Conservation (phyloP, 2,888 invertebrate species). For the Ophion ellenae region DNA sequence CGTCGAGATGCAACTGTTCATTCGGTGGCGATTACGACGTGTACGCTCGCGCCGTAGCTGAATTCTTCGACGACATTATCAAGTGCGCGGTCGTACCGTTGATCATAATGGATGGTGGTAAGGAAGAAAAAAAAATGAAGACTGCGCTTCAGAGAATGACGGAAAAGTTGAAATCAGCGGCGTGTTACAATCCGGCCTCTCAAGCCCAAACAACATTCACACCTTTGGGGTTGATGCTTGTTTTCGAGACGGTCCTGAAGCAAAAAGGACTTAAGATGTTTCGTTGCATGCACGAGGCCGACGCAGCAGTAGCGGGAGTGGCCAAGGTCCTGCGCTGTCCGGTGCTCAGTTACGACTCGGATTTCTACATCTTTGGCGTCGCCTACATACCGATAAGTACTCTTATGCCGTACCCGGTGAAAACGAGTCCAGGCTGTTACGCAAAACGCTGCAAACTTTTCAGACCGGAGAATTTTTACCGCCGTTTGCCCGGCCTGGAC, state of each 20-base stretch:
- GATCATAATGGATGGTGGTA: constrained; percentile 93
- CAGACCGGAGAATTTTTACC: constrained; percentile 88
- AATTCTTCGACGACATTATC: constrained; percentile 89
- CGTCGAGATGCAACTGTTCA: constrained; percentile 87
- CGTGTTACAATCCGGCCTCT: constrained; percentile 84
- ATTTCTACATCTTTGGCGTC: constrained; percentile 95
- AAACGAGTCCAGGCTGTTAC: constrained; percentile 73
- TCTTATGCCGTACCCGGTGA: constrained; percentile 84
- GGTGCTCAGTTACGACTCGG: constrained; percentile 96
- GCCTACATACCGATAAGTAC: constrained; percentile 91
- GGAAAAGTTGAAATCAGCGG: constrained; percentile 85
- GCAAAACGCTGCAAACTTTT: constrained; percentile 90
- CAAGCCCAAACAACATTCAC: constrained; percentile 87
- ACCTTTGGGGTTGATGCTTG: constrained; percentile 90
- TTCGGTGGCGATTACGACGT: constrained; percentile 95
- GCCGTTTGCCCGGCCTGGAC: constrained; percentile 88
- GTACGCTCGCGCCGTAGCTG: constrained; percentile 87
- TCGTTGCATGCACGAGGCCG: constrained; percentile 95
- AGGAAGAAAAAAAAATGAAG: constrained; percentile 89
- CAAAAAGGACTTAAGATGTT: constrained; percentile 88
- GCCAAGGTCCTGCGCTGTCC: constrained; percentile 92
- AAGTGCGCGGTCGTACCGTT: constrained; percentile 90
- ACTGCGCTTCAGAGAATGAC: constrained; percentile 87
- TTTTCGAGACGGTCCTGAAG: constrained; percentile 89
- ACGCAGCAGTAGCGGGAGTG: constrained; percentile 93